Evolutionary conservation across 2,888 invertebrate species (phyloP).

Genomic region (Parnassius apollo): DNA sequence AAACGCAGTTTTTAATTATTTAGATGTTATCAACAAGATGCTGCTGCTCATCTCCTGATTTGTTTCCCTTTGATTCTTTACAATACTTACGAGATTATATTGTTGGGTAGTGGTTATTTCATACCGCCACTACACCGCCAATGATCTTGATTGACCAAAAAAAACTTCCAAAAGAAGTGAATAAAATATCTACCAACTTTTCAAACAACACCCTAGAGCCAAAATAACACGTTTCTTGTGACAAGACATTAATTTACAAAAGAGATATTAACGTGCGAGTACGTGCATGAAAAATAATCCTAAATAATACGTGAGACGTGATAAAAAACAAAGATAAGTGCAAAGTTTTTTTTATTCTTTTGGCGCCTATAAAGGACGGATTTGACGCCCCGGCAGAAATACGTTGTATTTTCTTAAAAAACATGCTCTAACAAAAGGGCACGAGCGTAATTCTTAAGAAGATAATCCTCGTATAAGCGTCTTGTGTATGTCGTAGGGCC

Average conservation of each 20-base stretch:
- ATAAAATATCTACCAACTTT: no score
- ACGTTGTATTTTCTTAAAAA: constrained; percentile 30
- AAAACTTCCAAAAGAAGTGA: no score
- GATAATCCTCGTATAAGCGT: constrained; percentile 67
- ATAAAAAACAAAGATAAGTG: constrained; percentile 19
- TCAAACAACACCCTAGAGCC: neutral
- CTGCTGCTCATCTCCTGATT: no score
- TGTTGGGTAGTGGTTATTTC: no score
- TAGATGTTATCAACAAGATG: no score
- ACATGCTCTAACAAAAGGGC: constrained; percentile 44
- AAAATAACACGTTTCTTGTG: neutral
- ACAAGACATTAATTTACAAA: constrained; percentile 13
- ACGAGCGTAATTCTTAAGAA: constrained; percentile 68
- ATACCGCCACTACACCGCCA: no score
- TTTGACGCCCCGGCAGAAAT: constrained; percentile 14
- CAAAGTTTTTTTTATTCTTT: constrained; percentile 3
- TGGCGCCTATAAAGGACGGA: constrained; percentile 2
- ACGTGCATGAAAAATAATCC: constrained; percentile 6
- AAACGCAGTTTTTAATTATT: no score
- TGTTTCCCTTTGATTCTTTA: no score
- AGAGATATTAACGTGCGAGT: constrained; percentile 21
- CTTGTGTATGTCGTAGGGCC: constrained; percentile 63
- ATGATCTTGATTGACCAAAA: no score
- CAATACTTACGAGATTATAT: no score
- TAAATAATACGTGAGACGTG: constrained; percentile 15